These are phyloP conservation scores for Smittia sp. DNA, from an alignment of 2,888 invertebrate genomes.

Conservation along the genomic window DNA sequence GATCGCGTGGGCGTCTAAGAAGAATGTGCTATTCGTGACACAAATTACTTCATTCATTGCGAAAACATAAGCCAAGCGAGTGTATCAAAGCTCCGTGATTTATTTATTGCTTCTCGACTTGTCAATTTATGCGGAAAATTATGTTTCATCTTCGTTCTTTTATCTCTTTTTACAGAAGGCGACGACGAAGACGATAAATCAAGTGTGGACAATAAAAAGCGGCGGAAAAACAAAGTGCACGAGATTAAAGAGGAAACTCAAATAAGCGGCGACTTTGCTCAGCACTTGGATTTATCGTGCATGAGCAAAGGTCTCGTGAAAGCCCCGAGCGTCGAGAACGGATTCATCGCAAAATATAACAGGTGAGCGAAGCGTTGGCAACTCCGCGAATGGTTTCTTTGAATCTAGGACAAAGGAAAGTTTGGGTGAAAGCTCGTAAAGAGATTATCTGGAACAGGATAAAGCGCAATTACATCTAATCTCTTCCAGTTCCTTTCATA, in stretches of 20 bases:
- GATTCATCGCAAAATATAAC: conserved; percentile 49
- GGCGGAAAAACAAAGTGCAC: conserved; percentile 46
- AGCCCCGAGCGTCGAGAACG: conserved; percentile 52
- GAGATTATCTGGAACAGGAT: not conserved
- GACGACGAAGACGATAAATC: conserved; percentile 15
- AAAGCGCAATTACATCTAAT: not conserved
- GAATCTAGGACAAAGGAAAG: not conserved
- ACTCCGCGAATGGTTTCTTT: not conserved
- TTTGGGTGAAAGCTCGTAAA: not conserved
- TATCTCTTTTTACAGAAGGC: not conserved
- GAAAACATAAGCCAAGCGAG: not conserved
- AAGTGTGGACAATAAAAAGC: conserved; percentile 36
- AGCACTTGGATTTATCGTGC: conserved; percentile 51
- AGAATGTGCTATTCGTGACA: not conserved
- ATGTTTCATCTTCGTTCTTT: not conserved
- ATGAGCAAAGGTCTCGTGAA: conserved; percentile 48
- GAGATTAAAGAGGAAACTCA: conserved; percentile 49
- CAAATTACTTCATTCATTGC: not conserved
- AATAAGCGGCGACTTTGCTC: conserved; percentile 47
- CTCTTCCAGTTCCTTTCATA: not conserved
- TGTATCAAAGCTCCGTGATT: not conserved
- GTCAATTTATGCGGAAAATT: conserved; percentile 17
- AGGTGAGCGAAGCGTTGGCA: conserved; percentile 42
- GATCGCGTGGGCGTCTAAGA: not conserved
- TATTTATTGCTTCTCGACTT: not conserved